Base-by-base conservation (phyloP, 2,113 vertebrate genomes). In the Apus apus region DNA sequence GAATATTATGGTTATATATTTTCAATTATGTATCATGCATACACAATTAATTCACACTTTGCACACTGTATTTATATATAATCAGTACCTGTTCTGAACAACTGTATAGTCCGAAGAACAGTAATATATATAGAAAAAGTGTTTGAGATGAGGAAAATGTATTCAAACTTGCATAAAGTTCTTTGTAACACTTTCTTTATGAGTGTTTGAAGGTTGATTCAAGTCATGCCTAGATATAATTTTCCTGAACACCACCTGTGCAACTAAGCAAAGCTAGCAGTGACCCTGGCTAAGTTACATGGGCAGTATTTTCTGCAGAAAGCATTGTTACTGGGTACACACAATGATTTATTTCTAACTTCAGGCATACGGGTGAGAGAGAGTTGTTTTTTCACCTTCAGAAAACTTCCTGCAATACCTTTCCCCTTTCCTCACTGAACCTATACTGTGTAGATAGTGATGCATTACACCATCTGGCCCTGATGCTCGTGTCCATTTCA, bases 301-400 rank as follows among this genome's bases (percentile, higher is more conserved):
- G 34, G 72, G 56, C 78, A 74, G 79, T 89, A 34, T 93, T 94
- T 96, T 71, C 75, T 9, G 3, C 54, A 85, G 66, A 84, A 78
- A 0, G 1, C 50, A 7, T 70, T 90, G 64, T 73, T 83, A 60
- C 53, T 48, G 53, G 64, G 48, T 38, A 71, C 64, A 90, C 89
- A 79, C 14, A 67, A 43, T 76, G 81, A 95, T 88, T 95, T 91
- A 93, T 97, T 91, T 83, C 82, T 74, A 57, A 79, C 67, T 95
- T 74, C 38, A 84, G 79, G 68, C 75, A n/a, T 70, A 61, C n/a
- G 87, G 60, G 50, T 78, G 87, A 11, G 70, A 79, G 62, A 62
- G 79, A 27, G 90, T 86, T 93, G 78, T 79, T 87, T 92, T 87
- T 91, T 91, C 91, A 88, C 89, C 93, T 94, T 94, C 85, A 91